phyloP scores from a whole-genome alignment of 2,888 invertebrate species.

The Macrosiphum euphorbiae region DNA sequence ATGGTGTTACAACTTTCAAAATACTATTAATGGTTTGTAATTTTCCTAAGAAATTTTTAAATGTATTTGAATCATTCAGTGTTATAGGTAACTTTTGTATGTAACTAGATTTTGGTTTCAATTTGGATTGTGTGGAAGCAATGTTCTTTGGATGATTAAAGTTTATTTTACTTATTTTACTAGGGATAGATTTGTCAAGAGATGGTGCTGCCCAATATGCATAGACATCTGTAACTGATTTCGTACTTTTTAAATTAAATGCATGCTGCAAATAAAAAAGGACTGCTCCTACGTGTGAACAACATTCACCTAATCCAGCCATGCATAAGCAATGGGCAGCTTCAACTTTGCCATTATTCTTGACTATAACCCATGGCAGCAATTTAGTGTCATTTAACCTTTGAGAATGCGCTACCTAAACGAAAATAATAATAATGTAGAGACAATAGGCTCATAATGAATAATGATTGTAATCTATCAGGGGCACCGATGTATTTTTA shows the following conservation, averaged over 20 bases:
- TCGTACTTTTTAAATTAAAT: not conserved
- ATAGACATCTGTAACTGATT: slow-evolving; percentile 12
- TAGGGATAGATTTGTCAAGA: not conserved
- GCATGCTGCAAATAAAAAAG: slow-evolving; percentile 8
- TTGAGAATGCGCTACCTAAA: slow-evolving; percentile 18
- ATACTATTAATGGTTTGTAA: slow-evolving; percentile 1
- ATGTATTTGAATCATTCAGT: not conserved
- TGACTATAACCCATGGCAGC: not conserved
- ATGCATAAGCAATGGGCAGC: not conserved
- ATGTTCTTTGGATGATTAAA: slow-evolving; percentile 16
- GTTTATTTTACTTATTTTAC: not conserved
- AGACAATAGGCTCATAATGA: not conserved
- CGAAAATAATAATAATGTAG: not conserved
- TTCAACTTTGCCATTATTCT: slow-evolving; percentile 1
- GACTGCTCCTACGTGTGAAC: slow-evolving; percentile 8
- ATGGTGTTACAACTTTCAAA: not conserved
- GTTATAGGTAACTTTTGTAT: slow-evolving; percentile 11
- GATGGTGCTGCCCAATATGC: not conserved
- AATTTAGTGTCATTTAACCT: slow-evolving; percentile 21
- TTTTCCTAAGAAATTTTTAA: not conserved
- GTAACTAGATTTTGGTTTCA: not conserved
- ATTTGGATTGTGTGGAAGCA: not conserved
- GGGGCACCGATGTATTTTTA: no score
- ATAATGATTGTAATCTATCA: not conserved
- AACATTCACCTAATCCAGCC: slow-evolving; percentile 31